A percentile compares a stretch with the other conserved stretches of the same genome.
phyloP scores from a whole-genome alignment of 2,888 invertebrate genomes.

The Aplocera efformata region DNA sequence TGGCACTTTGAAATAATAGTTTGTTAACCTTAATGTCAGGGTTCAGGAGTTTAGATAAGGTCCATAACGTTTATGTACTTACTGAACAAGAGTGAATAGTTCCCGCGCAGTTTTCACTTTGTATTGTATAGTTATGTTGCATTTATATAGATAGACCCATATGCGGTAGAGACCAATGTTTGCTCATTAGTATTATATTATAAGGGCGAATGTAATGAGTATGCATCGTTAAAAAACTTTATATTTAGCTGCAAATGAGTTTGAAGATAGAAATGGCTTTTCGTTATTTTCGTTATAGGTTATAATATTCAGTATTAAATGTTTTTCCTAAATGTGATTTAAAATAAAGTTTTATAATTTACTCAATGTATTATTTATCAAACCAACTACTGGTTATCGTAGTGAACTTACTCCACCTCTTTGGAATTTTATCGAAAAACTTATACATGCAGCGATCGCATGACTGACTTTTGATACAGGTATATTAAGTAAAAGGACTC shows the following conservation, averaged over 20 bases:
- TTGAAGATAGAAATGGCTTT: no score
- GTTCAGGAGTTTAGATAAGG: conserved; percentile 38
- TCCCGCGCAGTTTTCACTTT: conserved; percentile 14
- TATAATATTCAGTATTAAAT: conserved; percentile 27
- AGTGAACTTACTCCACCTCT: conserved; percentile 22
- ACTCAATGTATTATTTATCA: conserved; percentile 20
- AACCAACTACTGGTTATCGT: conserved; percentile 12
- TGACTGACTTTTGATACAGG: conserved; percentile 4
- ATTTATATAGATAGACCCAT: conserved; percentile 8
- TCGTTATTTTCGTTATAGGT: neutral
- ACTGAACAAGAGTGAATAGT: conserved; percentile 19
- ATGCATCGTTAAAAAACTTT: no score
- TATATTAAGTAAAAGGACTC: no score
- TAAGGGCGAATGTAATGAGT: no score
- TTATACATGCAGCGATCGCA: conserved; percentile 8
- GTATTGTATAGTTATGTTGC: conserved; percentile 15
- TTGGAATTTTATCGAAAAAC: conserved; percentile 16
- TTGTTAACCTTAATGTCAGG: conserved; percentile 34
- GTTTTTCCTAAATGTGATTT: conserved; percentile 30
- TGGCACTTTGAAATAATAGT: conserved; percentile 22
- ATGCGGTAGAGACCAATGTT: no score
- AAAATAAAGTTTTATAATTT: conserved; percentile 29
- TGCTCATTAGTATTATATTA: no score
- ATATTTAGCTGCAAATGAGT: no score
- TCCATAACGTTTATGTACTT: conserved; percentile 27